Percentiles rank a stretch among this genome's conserved stretches.
These are phyloP conservation scores for Apodemus speciosus DNA, from an alignment of 2,113 vertebrate species.

Conservation along the genomic window DNA sequence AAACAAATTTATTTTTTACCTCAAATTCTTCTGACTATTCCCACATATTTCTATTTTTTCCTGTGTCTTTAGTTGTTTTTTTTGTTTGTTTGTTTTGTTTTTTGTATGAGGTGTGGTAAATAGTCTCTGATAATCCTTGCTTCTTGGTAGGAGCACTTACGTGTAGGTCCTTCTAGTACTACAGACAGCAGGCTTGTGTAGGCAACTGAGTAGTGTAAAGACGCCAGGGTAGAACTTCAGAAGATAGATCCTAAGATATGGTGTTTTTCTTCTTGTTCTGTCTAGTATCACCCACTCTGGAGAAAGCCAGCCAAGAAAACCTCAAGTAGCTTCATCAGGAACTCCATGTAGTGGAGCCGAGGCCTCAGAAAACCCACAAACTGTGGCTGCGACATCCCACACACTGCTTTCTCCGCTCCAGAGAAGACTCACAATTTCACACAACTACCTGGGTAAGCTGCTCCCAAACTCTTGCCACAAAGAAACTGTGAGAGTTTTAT, in stretches of 20 bases:
- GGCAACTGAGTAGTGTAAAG: background rate
- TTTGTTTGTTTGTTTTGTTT: slow-evolving; percentile 39
- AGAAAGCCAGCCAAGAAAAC: background rate
- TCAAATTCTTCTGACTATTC: background rate
- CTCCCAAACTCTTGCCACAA: slow-evolving; percentile 22
- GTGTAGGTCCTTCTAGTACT: background rate
- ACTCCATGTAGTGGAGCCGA: background rate
- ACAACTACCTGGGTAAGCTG: background rate
- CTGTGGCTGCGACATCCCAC: background rate
- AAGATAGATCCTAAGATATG: background rate
- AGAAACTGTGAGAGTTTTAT: background rate
- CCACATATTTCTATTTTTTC: background rate
- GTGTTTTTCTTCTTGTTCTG: background rate
- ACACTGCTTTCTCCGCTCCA: background rate
- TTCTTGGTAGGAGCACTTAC: background rate
- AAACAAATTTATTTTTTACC: slow-evolving; percentile 22
- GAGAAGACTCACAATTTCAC: background rate
- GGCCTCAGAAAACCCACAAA: background rate
- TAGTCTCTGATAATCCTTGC: background rate
- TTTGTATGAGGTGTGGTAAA: background rate
- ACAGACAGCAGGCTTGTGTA: background rate
- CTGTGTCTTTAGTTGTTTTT: background rate
- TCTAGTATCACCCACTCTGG: background rate
- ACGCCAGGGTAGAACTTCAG: background rate
- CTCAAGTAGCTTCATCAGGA: background rate